Evolutionary conservation across 2,888 invertebrate genomes (phyloP), one percentile per base, ranked within the genome.

Genomic region (Bombyx huttoni): DNA sequence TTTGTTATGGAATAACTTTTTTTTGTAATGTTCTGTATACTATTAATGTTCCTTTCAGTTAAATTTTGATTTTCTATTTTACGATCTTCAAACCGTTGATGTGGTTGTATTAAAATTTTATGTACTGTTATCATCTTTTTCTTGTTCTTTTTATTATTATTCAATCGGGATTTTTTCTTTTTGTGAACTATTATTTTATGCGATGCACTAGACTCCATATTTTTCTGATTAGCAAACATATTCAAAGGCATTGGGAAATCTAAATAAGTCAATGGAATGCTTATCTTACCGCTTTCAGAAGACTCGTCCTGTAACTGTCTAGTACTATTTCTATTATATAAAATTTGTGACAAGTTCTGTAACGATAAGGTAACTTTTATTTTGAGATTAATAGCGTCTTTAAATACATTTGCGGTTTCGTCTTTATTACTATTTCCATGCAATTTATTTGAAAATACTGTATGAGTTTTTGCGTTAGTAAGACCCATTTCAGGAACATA

Each of bases 321-420:
- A 40, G 40, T 40, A 40, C 8, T 40, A 12, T 40, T 40, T 40
- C 40, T 8, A 40, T 40, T 40, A 40, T 40, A 40, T 40, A 40
- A 40, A 40, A 40, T 40, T 40, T 40, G 40, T 12, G 50, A 45
- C 47, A 68, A 54, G 63, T 77, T 81, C 45, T 86, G 86, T 47
- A 85, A 54, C 60, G 84, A 76, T 48, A 88, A 64, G 57, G 84
- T 84, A 45, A 88, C 69, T 64, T 87, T 87, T 47, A 87, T 70
- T 56, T 70, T 71, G 52, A 87, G 64, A 53, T 81, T 85, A 3
- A 87, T 54, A 46, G 72, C 70, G 58, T 75, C 74, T 2, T 40
- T 40, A 7, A 10, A 12, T 40, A 40, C 8, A 12, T 56, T 46
- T 40, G 60, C 52, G 40, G 24, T 24, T 24, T 24, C 24, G 24